A percentile compares a stretch with the other conserved stretches of the same genome.
Conservation (phyloP, 2,113 vertebrate species). For the Thinocorus orbignyianus region DNA sequence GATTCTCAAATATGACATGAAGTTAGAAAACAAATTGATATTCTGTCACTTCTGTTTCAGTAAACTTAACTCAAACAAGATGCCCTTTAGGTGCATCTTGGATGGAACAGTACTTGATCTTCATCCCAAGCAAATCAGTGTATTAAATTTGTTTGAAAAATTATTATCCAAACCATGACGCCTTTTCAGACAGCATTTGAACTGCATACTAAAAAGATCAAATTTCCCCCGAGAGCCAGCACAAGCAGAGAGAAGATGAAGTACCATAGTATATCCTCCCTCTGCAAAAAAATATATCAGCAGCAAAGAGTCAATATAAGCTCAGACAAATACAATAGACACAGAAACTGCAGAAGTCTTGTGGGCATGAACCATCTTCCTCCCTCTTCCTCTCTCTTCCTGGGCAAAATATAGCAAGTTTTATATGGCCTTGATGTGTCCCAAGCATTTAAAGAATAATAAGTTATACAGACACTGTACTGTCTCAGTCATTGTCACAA, state of each 20-base stretch:
- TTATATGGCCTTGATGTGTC: not conserved
- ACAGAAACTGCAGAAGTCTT: not conserved
- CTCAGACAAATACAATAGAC: not conserved
- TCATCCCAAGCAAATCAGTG: constrained; percentile 65
- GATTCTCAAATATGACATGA: constrained; percentile 71
- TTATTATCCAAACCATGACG: constrained; percentile 19
- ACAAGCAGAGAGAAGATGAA: not conserved
- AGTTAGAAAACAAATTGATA: constrained; percentile 75
- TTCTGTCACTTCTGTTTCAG: constrained; percentile 74
- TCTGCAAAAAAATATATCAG: not conserved
- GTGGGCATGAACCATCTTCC: not conserved
- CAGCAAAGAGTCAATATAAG: not conserved
- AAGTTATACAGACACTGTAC: not conserved
- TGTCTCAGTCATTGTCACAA: not conserved
- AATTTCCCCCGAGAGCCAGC: not conserved
- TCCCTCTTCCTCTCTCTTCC: not conserved
- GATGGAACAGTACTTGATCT: constrained; percentile 57
- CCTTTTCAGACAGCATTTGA: constrained; percentile 37
- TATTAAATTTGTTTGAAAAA: constrained; percentile 56
- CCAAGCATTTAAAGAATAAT: not conserved
- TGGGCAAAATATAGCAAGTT: not conserved
- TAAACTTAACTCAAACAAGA: constrained; percentile 52
- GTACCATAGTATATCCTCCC: not conserved
- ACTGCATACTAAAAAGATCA: constrained; percentile 27
- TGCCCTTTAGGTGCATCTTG: constrained; percentile 58